A percentile compares a stretch with the other conserved stretches of the same genome.
phyloP scores from a whole-genome alignment of 2,113 vertebrate genomes.

The Vimba vimba region DNA sequence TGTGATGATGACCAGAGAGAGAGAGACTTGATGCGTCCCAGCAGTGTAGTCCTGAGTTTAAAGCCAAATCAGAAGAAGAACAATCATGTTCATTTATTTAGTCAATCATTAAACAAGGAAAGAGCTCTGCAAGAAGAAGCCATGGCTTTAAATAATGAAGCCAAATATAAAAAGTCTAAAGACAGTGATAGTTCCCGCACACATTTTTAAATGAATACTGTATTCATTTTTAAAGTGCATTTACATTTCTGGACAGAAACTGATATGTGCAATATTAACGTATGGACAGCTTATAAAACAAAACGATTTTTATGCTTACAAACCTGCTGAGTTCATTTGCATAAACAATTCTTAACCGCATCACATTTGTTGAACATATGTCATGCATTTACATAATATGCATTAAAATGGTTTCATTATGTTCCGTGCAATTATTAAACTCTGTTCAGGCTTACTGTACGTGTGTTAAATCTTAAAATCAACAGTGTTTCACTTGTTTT shows the following conservation, averaged over 20 bases:
- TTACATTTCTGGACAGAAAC: background rate
- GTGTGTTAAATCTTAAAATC: background rate
- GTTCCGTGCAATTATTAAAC: background rate
- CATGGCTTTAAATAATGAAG: constrained; percentile 1
- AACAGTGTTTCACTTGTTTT: background rate
- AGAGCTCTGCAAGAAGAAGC: background rate
- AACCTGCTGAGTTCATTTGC: background rate
- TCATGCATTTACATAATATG: background rate
- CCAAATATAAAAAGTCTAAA: background rate
- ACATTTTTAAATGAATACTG: background rate
- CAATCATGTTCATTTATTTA: constrained; percentile 3
- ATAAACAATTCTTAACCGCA: background rate
- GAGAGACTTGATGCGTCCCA: background rate
- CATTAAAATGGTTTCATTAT: background rate
- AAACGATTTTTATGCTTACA: background rate
- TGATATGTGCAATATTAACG: background rate
- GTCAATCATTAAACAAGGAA: background rate
- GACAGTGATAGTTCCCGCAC: background rate
- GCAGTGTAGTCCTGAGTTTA: background rate
- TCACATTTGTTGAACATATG: background rate
- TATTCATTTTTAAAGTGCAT: background rate
- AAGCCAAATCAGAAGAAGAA: background rate
- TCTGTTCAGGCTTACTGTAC: background rate
- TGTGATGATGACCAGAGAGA: constrained; percentile 56
- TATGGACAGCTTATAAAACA: background rate